Base-by-base conservation (phyloP, 2,797 vertebrate genomes). In the Mallotus villosus region DNA sequence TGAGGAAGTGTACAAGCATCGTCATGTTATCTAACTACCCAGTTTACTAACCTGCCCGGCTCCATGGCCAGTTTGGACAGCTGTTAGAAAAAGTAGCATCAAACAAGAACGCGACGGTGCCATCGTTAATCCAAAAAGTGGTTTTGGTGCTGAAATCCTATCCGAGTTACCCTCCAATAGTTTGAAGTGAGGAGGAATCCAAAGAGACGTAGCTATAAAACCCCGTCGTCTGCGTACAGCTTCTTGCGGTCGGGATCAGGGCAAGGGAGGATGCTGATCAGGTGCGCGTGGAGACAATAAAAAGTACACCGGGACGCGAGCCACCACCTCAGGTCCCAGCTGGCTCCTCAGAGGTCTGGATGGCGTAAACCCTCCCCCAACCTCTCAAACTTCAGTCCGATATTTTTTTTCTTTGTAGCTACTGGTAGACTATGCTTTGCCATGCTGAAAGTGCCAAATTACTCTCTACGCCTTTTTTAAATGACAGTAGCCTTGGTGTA, bases 11-110 rank as follows among this genome's bases (percentile, higher is more conserved):
- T n/a, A 55, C 17, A 55, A 17, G 16, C 19, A n/a, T 55, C 17
- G 19, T 55, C 1, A n/a, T 55, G 51, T n/a, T 55, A 55, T n/a
- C 11, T 1, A 55, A 55, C 16, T 55, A 8, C 51, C 16, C 51
- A 37, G 60, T 17, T 27, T 59, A 81, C 89, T 79, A 80, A 93
- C 92, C 92, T 93, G 91, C 27, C 88, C 85, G 8, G 81, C 84
- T 63, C 86, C 85, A 63, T 88, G 86, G 0, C 85, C 84, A 57
- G 70, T 72, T 4, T 87, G 84, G 49, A 89, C 7, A 24, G 78
- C 81, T 85, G 88, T 85, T 83, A 92, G 78, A 86, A 82, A 91
- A 78, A 93, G 76, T 71, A 93, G 77, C 71, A 92, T 76, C 68
- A 93, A 79, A 86, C 84, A 91, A 84, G 86, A 86, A 88, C 77